A percentile compares a stretch with the other conserved stretches of the same genome.
Conservation (phyloP, 2,888 invertebrate genomes). For the Opisthograptis luteolata region DNA sequence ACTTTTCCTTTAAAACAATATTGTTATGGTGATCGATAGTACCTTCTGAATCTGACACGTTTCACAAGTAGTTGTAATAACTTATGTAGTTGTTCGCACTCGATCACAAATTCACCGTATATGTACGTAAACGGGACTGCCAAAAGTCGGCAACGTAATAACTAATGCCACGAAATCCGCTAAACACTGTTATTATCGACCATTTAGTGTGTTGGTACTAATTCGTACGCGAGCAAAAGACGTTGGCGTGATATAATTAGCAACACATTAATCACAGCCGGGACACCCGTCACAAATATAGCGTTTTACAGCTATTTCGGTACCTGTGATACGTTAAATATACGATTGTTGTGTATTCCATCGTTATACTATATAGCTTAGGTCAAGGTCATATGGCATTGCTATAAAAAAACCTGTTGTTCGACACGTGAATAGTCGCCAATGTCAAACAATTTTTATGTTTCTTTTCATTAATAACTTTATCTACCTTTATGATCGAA, state of each 20-base stretch:
- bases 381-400: conserved; percentile 29
- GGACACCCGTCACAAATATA: conserved; percentile 33
- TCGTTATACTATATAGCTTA: conserved; percentile 16
- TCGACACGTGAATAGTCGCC: conserved; percentile 9
- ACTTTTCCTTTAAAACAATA: too few relatives aligned
- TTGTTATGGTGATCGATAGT: too few relatives aligned
- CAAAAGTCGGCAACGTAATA: conserved; percentile 3
- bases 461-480: not conserved
- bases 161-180: conserved; percentile 1
- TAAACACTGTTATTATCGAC: conserved; percentile 8
- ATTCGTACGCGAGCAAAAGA: conserved; percentile 21
- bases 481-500: not conserved
- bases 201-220: too few relatives aligned
- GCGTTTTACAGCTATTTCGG: conserved; percentile 27
- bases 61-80: too few relatives aligned
- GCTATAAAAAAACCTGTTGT: not conserved
- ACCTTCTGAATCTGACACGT: too few relatives aligned
- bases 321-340: conserved; percentile 19
- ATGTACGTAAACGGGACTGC: not conserved
- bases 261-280: conserved; percentile 33
- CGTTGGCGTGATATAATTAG: conserved; percentile 35
- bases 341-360: conserved; percentile 30
- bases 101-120: not conserved
- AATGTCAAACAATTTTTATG: not conserved
- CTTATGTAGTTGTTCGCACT: not conserved